Conservation (phyloP, 2,797 vertebrate genomes). For the Centropyge bicolor region DNA sequence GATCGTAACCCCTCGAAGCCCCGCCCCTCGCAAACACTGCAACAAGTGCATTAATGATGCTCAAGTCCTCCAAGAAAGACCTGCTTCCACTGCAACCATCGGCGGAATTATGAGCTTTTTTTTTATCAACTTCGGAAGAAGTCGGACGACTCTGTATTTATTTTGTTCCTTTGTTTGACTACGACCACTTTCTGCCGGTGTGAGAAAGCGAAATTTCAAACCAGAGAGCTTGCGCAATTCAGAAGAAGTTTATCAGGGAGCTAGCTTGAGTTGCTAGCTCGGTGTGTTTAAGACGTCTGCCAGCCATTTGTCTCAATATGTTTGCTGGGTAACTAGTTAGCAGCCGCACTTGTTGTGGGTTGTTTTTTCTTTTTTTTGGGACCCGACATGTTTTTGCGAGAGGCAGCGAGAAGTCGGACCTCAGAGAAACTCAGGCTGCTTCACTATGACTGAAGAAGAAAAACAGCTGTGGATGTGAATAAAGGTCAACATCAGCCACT, state of each 20-base stretch:
- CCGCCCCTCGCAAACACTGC: slow-evolving; percentile 77
- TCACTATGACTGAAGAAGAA: slow-evolving; percentile 63
- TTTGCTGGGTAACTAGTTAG: slow-evolving; percentile 44
- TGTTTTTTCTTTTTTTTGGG: slow-evolving; percentile 4
- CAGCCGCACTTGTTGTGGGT: slow-evolving; percentile 25
- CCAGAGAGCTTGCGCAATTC: slow-evolving; percentile 49
- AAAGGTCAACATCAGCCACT: slow-evolving; percentile 69
- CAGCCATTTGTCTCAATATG: slow-evolving; percentile 69
- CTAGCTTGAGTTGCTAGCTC: slow-evolving; percentile 74
- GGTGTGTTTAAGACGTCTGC: slow-evolving; percentile 45
- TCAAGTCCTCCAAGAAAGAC: slow-evolving; percentile 67
- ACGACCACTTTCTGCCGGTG: slow-evolving; percentile 39
- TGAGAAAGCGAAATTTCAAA: slow-evolving; percentile 34
- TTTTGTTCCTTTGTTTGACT: not conserved
- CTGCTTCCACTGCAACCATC: slow-evolving; percentile 28
- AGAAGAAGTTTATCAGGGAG: slow-evolving; percentile 66
- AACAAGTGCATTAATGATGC: slow-evolving; percentile 88
- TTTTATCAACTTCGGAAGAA: not conserved
- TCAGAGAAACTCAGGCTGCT: slow-evolving; percentile 35
- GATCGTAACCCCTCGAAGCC: slow-evolving; percentile 32
- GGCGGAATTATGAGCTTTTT: slow-evolving; percentile 22
- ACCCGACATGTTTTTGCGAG: slow-evolving; percentile 68
- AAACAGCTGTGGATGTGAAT: slow-evolving; percentile 75
- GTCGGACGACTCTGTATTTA: not conserved
- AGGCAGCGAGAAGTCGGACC: slow-evolving; percentile 51